Evolutionary conservation across 2,888 invertebrate genomes (phyloP).

Genomic region (Pristionchus mayeri): DNA sequence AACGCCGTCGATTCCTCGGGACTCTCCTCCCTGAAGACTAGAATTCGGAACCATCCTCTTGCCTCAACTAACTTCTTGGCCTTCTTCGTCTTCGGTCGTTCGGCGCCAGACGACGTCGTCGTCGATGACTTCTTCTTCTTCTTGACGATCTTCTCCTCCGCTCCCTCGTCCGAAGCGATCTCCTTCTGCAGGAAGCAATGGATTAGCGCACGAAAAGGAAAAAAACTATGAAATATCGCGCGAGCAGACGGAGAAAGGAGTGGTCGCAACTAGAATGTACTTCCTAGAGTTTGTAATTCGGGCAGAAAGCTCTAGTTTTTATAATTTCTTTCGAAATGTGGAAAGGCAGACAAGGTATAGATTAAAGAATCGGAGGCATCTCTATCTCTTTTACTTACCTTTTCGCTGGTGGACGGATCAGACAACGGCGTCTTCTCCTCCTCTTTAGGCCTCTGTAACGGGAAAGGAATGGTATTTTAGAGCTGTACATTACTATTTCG

Average conservation of each 20-base stretch:
- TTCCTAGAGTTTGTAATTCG: no score
- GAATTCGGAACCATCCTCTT: not conserved
- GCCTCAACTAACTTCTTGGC: slow-evolving; percentile 43
- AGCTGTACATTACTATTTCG: no score
- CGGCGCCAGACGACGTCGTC: slow-evolving; percentile 39
- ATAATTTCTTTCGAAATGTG: no score
- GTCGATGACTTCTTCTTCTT: slow-evolving; percentile 46
- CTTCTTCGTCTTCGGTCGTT: slow-evolving; percentile 44
- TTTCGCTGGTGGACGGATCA: not conserved
- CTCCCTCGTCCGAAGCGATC: not conserved
- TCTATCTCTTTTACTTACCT: no score
- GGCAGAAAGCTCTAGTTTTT: no score
- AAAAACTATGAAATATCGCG: no score
- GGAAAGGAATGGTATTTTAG: no score
- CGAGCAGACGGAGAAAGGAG: no score
- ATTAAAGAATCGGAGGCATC: no score
- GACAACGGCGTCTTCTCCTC: not conserved
- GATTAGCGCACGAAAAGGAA: not conserved
- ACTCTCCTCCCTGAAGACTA: not conserved
- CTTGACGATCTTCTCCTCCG: slow-evolving; percentile 42
- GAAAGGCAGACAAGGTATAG: no score
- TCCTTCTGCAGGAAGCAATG: not conserved
- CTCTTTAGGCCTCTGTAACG: not conserved
- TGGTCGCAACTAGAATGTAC: no score
- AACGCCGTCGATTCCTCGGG: not conserved